Base-by-base conservation (phyloP, 2,797 vertebrate genomes). In the Lagorchestes hirsutus region DNA sequence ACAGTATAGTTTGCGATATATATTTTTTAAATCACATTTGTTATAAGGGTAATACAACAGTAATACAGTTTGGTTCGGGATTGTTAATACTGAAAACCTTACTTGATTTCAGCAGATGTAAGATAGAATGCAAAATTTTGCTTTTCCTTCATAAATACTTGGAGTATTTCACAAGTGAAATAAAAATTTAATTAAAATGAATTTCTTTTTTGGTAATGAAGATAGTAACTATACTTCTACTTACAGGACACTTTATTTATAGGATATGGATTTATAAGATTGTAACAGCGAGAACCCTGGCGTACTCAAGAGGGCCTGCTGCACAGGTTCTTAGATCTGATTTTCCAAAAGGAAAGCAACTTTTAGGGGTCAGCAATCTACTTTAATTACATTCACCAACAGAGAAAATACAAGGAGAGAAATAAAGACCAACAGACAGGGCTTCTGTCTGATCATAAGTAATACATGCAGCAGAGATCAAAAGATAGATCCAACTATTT, bases 121-220 rank as follows among this genome's bases (percentile, higher is more conserved):
- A 92, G 3, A 0, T 2, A 95, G 40, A 67, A 50, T 58, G 14
- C 57, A 0, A 58, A 0, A 90, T 93, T 87, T 87, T 90, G 28
- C 54, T 54, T 27, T 91, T 95, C 28, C 87, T 96, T 93, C 54
- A 67, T 82, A n/a, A 82, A 90, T 56, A 90, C 4, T 4, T 14
- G 0, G 28, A 52, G 55, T 0, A 90, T 40, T 90, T 56, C 62
- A 91, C 57, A 92, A 90, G 54, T 93, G 50, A 94, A 56, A 55
- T 90, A 93, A 91, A 58, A 94, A 18, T 93, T 95, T 93, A 14
- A 57, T 90, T 94, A 58, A 58, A 74, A 46, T 82, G 16, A 18
- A 8, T 40, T 18, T 18, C 16, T 40, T 50, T 87, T 87, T 87
- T 46, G 40, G 74, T 46, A 50, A 87, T 87, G 40, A 87, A 87